Base-by-base conservation (phyloP, 2,113 vertebrate genomes). In the Podocnemis expansa region DNA sequence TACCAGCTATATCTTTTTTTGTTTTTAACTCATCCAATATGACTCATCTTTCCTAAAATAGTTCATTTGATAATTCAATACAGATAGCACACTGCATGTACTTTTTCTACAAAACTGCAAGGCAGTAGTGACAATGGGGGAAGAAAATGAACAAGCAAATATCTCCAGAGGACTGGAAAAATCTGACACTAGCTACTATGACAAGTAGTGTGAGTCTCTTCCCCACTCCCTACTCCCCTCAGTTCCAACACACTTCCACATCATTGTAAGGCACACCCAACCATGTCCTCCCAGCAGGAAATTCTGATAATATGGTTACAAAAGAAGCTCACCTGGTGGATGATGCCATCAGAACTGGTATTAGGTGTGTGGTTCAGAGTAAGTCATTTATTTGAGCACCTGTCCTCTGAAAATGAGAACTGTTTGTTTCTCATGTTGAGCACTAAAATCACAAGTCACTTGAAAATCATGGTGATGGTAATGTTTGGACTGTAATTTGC, bases 1-100 rank as follows among this genome's bases (percentile, higher is more conserved):
- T 91, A 51, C 80, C 84, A 91, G 43, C 29, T 91, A 31, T 87
- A 87, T 89, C 78, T 91, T 38, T 11, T 54, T 29, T 89, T 73
- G 83, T 63, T 78, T 82, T 51, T 17, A 29, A 0, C 78, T 22
- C 89, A 51, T 93, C 58, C 93, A 88, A 67, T 89, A 5, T 96
- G 94, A 93, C 82, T 93, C 82, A 87, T 95, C 31, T 11, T 90
- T 90, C 90, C 89, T 90, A 84, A 95, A 95, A 91, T 70, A 95
- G 55, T 89, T 96, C 12, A 67, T 88, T 45, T 92, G 2, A 5
- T 91, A 91, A 95, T 93, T 95, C 91, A 93, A 12, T 51, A 93
- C 89, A 94, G 60, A 92, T 31, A 82, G 43, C 70, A 38, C 7
- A 76, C 78, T 17, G 5, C 21, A 70, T 55, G 45, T 3, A 19